These are phyloP conservation scores for Salmo trutta DNA, from an alignment of 2,797 vertebrate species.

Conservation along the genomic window DNA sequence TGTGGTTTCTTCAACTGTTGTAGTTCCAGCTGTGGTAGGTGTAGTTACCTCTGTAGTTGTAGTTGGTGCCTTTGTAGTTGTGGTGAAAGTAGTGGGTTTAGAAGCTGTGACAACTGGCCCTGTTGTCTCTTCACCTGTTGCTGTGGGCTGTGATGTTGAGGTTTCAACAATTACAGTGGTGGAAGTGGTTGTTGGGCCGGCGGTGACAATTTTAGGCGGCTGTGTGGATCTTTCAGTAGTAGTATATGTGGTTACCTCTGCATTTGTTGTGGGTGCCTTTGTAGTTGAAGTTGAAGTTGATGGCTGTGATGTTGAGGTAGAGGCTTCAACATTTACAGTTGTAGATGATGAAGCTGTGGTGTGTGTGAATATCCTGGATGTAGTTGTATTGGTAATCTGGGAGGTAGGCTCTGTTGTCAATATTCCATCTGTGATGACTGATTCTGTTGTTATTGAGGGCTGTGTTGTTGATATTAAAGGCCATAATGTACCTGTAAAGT, in stretches of 20 bases:
- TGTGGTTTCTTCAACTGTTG: background rate
- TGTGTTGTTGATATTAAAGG: background rate
- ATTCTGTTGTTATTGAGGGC: background rate
- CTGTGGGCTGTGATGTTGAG: background rate
- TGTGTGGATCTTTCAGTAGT: background rate
- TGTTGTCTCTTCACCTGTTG: background rate
- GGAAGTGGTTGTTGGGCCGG: constrained; percentile 10
- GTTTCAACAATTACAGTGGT: constrained; percentile 17
- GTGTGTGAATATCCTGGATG: background rate
- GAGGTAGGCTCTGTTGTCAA: background rate
- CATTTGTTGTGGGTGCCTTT: background rate
- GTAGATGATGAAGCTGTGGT: background rate
- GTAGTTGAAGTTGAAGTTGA: background rate
- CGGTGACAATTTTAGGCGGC: constrained; percentile 4
- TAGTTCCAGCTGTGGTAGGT: background rate
- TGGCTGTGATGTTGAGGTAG: background rate
- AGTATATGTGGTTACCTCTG: background rate
- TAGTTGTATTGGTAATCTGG: background rate
- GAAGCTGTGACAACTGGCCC: background rate
- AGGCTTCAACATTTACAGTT: background rate
- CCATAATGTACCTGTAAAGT: background rate
- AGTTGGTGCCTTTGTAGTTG: background rate
- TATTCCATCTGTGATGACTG: background rate
- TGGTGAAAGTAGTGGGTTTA: background rate
- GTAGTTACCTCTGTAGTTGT: background rate